Percentiles rank a stretch among this genome's conserved stretches.
phyloP scores from a whole-genome alignment of 2,113 vertebrate genomes.

The Microtus pennsylvanicus region DNA sequence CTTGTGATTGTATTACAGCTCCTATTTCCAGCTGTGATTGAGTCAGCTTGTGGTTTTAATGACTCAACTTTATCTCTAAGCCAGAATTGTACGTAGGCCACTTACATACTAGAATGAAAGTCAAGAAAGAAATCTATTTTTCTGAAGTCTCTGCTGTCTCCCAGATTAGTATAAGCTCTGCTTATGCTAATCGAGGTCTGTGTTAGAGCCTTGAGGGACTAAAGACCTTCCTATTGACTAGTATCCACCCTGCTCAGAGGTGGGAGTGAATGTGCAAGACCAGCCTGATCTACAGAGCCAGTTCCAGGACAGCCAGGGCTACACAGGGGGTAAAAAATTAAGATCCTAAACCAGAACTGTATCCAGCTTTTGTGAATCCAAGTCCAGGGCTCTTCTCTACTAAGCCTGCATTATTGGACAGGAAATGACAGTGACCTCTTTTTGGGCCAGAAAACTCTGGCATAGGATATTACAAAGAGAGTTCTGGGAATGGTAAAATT shows the following conservation, averaged over 20 bases:
- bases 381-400: not conserved
- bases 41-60: conserved; percentile 66
- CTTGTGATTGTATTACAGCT: conserved; percentile 60
- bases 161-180: not conserved
- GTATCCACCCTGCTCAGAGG: not conserved
- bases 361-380: not conserved
- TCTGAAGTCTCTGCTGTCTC: not conserved
- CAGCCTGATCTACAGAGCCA: not conserved
- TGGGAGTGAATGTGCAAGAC: not conserved
- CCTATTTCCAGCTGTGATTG: conserved; percentile 66
- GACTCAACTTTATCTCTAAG: conserved; percentile 74
- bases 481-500: not conserved
- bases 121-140: conserved; percentile 23
- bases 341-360: not conserved
- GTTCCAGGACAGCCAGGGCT: not conserved
- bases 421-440: not conserved
- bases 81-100: conserved; percentile 60
- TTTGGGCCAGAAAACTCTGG: not conserved
- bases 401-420: not conserved
- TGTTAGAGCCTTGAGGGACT: not conserved
- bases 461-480: not conserved
- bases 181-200: not conserved
- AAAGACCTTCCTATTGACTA: not conserved
- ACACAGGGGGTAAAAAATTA: not conserved
- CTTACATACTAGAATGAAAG: conserved; percentile 64